Base-by-base conservation (phyloP, 37 sponge, comb jelly and placozoan genomes). In the Beroe ovata region DNA sequence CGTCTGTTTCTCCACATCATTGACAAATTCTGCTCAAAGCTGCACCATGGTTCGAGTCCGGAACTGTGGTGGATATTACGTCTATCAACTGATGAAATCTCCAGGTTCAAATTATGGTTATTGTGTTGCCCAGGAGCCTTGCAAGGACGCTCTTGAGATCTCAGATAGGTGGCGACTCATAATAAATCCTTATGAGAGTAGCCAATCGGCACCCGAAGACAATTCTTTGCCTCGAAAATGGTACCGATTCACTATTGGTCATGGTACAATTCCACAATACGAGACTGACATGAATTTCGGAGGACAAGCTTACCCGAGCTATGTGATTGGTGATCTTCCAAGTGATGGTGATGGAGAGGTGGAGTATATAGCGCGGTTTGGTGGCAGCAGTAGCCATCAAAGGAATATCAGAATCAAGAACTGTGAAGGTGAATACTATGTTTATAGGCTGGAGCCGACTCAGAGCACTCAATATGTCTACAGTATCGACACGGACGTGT, bases 401-500 rank as follows among this genome's bases (percentile, higher is more conserved):
- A 29, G 29, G 6, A 35, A 16, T 30, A 39, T 77, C 54, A 77
- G 84, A 39, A 35, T 77, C 18, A 77, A 77, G 84, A 40, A 41
- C 28, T 77, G 84, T 19, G 84, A 47, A 11, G 54, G 84, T 16
- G 84, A 77, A 25, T 40, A 40, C 84, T 77, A 77, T 29, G 41
- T 40, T n/a, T 77, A 77, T 54, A 8, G 84, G 28, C 84, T 77
- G 6, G 23, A 42, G 33, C 84, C 84, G 20, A 77, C 84, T 14
- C 54, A 30, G 8, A n/a, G 8, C 22, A 54, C 84, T 77, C 18
- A 11, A 14, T 77, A 77, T 40, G 84, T 77, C 3, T 77, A 36
- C 22, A 77, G 84, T 77, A 77, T 77, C 8, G 84, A 77, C 41
- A 77, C 84, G 21, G 84, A 77, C 28, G 84, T 77, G 47, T 77